Conservation (phyloP, 1,140 invertebrate genomes). For the Drosophila erecta region DNA sequence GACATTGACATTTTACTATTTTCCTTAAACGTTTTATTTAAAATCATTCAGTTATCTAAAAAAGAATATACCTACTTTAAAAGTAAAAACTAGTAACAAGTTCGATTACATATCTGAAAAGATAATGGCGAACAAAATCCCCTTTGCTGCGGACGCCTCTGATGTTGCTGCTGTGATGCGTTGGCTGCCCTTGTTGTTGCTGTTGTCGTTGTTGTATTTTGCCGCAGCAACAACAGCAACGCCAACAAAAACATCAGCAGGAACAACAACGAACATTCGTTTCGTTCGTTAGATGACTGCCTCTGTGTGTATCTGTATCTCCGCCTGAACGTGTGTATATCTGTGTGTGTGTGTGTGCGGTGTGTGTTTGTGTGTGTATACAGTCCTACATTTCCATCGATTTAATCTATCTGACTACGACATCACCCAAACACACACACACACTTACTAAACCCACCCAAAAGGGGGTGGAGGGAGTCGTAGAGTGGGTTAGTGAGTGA, state of each 20-base stretch:
- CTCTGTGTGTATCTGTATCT: conserved; percentile 55
- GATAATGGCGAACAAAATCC: not conserved
- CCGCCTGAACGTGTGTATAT: conserved; percentile 17
- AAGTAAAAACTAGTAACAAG: not conserved
- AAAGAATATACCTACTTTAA: too few species aligned
- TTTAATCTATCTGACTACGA: conserved; percentile 83
- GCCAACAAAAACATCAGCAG: conserved; percentile 11
- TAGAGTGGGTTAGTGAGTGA: conserved; percentile 30
- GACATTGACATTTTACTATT: too few species aligned
- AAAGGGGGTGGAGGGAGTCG: conserved; percentile 60
- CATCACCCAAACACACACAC: conserved; percentile 72
- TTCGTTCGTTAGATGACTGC: conserved; percentile 79
- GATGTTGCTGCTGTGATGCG: conserved; percentile 72
- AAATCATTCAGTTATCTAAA: too few species aligned
- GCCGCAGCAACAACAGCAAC: conserved; percentile 54
- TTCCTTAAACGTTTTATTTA: too few species aligned
- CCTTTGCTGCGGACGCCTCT: conserved; percentile 25
- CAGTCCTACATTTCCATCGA: conserved; percentile 82
- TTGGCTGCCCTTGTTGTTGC: conserved; percentile 65
- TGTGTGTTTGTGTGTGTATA: conserved; percentile 59
- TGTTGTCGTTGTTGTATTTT: conserved; percentile 75
- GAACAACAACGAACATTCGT: conserved; percentile 54
- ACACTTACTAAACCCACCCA: conserved; percentile 61
- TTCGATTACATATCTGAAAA: not conserved
- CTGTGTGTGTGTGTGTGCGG: conserved; percentile 5